Conservation (phyloP, 2,797 vertebrate species). For the Loriculus beryllinus region DNA sequence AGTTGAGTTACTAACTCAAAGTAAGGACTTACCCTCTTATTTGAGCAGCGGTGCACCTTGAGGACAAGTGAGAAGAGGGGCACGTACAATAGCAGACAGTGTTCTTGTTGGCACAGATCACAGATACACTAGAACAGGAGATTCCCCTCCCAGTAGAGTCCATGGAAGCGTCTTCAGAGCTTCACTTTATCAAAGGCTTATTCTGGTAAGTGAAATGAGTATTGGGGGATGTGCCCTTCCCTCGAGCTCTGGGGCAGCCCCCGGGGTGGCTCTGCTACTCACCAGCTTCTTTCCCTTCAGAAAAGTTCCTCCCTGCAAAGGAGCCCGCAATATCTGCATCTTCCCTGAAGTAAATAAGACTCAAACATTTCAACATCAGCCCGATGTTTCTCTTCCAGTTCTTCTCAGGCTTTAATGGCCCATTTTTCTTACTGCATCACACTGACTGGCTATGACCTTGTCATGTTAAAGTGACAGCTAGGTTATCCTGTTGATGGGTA, state of each 20-base stretch:
- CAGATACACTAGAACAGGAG: not conserved
- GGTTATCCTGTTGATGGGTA: not conserved
- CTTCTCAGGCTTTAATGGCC: constrained; percentile 14
- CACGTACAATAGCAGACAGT: not conserved
- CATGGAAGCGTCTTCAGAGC: not conserved
- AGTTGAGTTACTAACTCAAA: not conserved
- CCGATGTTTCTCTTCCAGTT: not conserved
- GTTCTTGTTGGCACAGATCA: not conserved
- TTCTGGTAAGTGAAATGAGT: not conserved
- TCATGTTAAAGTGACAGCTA: constrained; percentile 53
- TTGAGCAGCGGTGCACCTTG: not conserved
- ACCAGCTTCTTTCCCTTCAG: not conserved
- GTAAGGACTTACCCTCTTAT: not conserved
- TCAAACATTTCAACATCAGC: not conserved
- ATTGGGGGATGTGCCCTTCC: not conserved
- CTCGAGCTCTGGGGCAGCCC: not conserved
- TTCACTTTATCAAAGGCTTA: not conserved
- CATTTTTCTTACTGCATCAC: constrained; percentile 56
- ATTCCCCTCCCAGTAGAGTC: not conserved
- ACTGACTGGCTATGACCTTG: constrained; percentile 35
- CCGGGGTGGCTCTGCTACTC: not conserved
- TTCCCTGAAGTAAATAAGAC: not conserved
- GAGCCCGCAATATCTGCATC: rapidly evolving
- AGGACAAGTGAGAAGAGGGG: not conserved
- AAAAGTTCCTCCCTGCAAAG: not conserved